Evolutionary conservation across 1,140 invertebrate species (phyloP).

Genomic region (Panagrolaimus sp.): DNA sequence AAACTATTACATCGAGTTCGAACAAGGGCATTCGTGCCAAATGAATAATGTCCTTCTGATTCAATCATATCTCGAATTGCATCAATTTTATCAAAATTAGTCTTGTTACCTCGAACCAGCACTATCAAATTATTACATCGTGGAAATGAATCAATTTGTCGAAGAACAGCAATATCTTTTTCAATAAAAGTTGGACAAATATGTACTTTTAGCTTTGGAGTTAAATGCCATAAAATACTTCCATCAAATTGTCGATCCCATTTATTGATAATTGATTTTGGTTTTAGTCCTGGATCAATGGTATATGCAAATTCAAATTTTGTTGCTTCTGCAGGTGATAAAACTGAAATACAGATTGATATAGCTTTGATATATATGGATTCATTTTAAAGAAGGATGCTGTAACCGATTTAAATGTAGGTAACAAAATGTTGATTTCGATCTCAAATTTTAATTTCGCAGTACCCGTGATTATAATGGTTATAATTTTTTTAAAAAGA

Average conservation of each 20-base stretch:
- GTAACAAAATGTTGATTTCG: too few species aligned
- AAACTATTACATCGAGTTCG: background rate
- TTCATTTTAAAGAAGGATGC: too few species aligned
- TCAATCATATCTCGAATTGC: background rate
- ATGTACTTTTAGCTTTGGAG: background rate
- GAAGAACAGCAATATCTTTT: background rate
- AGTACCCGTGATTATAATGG: too few species aligned
- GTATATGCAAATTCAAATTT: slow-evolving; percentile 9
- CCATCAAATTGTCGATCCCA: background rate
- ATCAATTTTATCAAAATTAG: background rate
- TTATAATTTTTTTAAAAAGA: too few species aligned
- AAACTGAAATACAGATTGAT: background rate
- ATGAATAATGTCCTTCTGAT: background rate
- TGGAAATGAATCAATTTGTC: slow-evolving; percentile 4
- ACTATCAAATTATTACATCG: slow-evolving; percentile 2
- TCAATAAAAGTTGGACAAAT: background rate
- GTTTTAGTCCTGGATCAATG: background rate
- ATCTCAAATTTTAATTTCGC: too few species aligned
- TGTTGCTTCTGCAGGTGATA: background rate
- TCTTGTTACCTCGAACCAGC: background rate
- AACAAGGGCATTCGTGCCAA: background rate
- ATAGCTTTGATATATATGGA: background rate
- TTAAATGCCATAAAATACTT: background rate
- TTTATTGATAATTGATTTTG: slow-evolving; percentile 4
- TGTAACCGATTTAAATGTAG: too few species aligned